phyloP scores from a whole-genome alignment of 1,140 invertebrate species.

The Drosophila melanica region DNA sequence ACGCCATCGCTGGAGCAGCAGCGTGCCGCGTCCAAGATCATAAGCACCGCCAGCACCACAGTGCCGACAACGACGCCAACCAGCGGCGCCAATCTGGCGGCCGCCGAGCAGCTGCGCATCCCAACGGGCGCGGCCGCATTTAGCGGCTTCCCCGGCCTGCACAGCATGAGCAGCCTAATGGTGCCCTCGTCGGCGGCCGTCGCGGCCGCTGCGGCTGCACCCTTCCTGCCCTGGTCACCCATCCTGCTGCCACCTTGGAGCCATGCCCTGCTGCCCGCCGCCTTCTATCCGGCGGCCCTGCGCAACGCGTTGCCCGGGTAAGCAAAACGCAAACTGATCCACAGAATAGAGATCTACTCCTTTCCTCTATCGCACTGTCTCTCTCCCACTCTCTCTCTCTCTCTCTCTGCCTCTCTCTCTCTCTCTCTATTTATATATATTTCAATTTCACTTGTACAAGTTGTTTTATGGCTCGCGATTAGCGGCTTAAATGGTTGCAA shows the following conservation, averaged over 20 bases:
- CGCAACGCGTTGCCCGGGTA: slow-evolving; percentile 86
- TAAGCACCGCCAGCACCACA: slow-evolving; percentile 70
- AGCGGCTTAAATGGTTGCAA: background rate
- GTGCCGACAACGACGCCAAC: slow-evolving; percentile 68
- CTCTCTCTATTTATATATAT: background rate
- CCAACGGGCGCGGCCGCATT: slow-evolving; percentile 78
- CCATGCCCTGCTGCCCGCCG: slow-evolving; percentile 85
- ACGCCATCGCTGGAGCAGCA: slow-evolving; percentile 61
- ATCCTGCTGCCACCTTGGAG: slow-evolving; percentile 86
- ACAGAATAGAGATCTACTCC: background rate
- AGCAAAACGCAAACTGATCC: slow-evolving; percentile 55
- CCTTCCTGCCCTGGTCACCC: slow-evolving; percentile 86
- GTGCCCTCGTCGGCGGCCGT: slow-evolving; percentile 84
- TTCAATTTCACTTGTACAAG: background rate
- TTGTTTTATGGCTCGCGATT: background rate
- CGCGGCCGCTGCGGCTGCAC: slow-evolving; percentile 84
- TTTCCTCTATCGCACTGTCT: background rate
- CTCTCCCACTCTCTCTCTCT: background rate
- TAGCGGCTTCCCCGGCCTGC: slow-evolving; percentile 72
- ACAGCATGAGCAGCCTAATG: slow-evolving; percentile 84
- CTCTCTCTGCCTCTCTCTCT: background rate
- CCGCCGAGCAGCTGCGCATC: slow-evolving; percentile 70
- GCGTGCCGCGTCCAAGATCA: slow-evolving; percentile 37
- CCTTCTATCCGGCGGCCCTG: slow-evolving; percentile 86
- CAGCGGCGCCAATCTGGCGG: slow-evolving; percentile 43